Evolutionary conservation across 2,113 vertebrate genomes (phyloP), one percentile per base, ranked within the genome.

Genomic region (Cnemophilus loriae): DNA sequence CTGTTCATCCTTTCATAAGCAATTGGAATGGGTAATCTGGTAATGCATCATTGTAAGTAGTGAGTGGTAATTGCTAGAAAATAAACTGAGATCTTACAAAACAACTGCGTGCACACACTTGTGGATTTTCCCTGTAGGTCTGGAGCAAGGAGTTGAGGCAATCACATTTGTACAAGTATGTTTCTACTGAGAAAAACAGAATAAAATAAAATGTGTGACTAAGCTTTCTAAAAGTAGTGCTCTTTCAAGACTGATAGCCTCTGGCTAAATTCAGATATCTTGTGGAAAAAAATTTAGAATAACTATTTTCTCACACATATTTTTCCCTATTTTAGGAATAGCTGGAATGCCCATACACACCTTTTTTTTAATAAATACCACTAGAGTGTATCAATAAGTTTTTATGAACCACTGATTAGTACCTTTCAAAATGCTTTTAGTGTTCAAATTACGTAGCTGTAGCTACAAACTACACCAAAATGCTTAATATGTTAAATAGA

Each of bases 41-140:
- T 86, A 93, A 70, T 12, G 10, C 6, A 22, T 82, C 87, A 49
- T 61, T 96, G 8, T 74, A 81, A 96, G 30, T 87, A 77, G 59
- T 56, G 87, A 91, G 73, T 74, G 89, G 87, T 78, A 83, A 65
- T 69, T 88, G 49, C 73, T 92, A 83, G 85, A 95, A 95, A 95
- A 93, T 83, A 97, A 95, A 93, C 79, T 28, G 56, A 60, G 57
- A 30, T 93, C 55, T 90, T 95, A 71, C 16, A 91, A 59, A 93
- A 76, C 52, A 89, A 68, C 50, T 85, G 44, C 20, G 8, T 35
- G 42, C 15, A 33, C 0, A 0, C 44, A 46, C 16, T 90, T 96
- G 60, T 37, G 57, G 59, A 84, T 52, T 91, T 95, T 71, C 26
- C 35, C 79, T 70, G 27, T 87, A 41, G 57, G 33, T 94, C 39